Evolutionary conservation across 1,140 invertebrate species (phyloP).

Genomic region (Chymomyza costata): DNA sequence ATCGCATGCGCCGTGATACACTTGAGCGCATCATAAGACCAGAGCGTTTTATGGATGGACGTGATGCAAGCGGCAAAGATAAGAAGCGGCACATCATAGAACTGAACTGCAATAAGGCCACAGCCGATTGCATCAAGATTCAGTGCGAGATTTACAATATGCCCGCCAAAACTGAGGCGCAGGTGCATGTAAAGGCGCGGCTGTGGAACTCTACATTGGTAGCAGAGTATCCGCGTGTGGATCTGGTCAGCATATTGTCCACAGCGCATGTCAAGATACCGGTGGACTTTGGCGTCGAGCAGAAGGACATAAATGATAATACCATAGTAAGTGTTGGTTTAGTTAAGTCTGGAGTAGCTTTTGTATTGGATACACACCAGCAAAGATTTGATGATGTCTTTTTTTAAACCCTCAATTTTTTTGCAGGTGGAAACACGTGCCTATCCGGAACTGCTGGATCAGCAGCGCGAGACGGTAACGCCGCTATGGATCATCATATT

Average conservation of each 20-base stretch:
- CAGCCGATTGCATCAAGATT: constrained; percentile 91
- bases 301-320: constrained; percentile 80
- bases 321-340: constrained; percentile 79
- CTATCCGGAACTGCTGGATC: constrained; percentile 85
- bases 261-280: constrained; percentile 84
- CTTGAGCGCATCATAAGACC: constrained; percentile 83
- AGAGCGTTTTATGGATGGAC: constrained; percentile 80
- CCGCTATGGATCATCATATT: constrained; percentile 90
- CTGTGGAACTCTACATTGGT: constrained; percentile 94
- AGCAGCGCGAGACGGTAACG: constrained; percentile 81
- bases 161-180: constrained; percentile 82
- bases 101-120: constrained; percentile 86
- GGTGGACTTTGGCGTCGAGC: constrained; percentile 82
- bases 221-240: constrained; percentile 90
- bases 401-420: too few species aligned
- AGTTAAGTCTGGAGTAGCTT: too few species aligned
- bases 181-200: constrained; percentile 86
- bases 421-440: constrained; percentile 86
- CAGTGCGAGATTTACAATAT: constrained; percentile 87
- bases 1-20: constrained; percentile 79
- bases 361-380: too few species aligned
- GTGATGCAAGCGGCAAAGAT: constrained; percentile 77
- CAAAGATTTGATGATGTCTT: too few species aligned
- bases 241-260: constrained; percentile 88
- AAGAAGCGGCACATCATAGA: constrained; percentile 84